These are phyloP conservation scores for Drosophila teissieri DNA, from an alignment of 1,140 invertebrate species.

Conservation along the genomic window DNA sequence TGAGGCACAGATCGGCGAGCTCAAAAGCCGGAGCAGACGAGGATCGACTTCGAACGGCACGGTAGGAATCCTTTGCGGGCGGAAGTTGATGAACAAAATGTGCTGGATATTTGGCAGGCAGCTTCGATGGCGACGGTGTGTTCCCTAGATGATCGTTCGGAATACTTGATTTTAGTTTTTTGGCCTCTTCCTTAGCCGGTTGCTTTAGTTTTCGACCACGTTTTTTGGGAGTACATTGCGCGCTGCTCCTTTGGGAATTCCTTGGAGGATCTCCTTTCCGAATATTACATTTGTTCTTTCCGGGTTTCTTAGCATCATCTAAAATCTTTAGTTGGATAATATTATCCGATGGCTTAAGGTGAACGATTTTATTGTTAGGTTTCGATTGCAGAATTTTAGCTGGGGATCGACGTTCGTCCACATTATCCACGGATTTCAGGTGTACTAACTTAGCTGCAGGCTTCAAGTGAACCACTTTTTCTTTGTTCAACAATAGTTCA, in stretches of 20 bases:
- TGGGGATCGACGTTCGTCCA: not conserved
- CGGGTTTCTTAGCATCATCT: not conserved
- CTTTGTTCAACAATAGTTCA: conserved; percentile 17
- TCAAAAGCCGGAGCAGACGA: not conserved
- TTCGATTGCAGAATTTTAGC: conserved; percentile 1
- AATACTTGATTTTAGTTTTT: not conserved
- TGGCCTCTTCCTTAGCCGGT: not conserved
- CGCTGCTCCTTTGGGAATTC: not conserved
- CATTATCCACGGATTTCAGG: not conserved
- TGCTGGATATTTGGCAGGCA: conserved; percentile 50
- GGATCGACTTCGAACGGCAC: not conserved
- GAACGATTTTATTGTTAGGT: not conserved
- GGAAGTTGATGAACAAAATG: conserved; percentile 66
- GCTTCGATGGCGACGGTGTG: conserved; percentile 10
- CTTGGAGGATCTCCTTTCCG: not conserved
- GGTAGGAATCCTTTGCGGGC: not conserved
- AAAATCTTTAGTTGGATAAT: not conserved
- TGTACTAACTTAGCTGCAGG: not conserved
- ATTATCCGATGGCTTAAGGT: not conserved
- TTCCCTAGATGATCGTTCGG: too few relatives aligned
- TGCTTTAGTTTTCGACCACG: not conserved
- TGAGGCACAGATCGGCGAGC: conserved; percentile 9
- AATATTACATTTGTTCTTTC: not conserved
- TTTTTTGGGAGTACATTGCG: not conserved
- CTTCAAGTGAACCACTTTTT: not conserved